These are phyloP conservation scores for Marronus borbonicus DNA, from an alignment of 2,888 invertebrate species.

Conservation along the genomic window DNA sequence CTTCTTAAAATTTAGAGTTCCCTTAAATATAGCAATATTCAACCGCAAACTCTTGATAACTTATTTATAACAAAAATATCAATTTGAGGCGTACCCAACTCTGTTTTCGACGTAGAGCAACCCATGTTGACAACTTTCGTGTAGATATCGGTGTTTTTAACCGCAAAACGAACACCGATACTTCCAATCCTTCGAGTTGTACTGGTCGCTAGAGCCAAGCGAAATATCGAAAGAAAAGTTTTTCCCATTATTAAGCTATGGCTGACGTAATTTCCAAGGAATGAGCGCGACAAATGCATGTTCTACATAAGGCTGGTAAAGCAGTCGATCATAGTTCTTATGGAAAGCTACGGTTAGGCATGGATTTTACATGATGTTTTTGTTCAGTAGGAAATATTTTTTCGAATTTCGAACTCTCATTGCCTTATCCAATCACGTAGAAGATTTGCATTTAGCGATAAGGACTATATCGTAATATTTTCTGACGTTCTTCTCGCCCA, in stretches of 20 bases:
- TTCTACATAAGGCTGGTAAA: constrained; percentile 20
- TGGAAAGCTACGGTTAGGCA: neutral
- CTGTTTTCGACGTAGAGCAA: constrained; percentile 47
- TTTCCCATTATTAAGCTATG: constrained; percentile 33
- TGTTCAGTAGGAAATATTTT: neutral
- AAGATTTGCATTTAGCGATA: constrained; percentile 22
- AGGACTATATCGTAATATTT: neutral
- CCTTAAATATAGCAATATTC: constrained; percentile 13
- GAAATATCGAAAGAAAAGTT: constrained; percentile 36
- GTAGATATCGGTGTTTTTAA: constrained; percentile 16
- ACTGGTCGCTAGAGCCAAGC: neutral
- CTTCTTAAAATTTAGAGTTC: neutral
- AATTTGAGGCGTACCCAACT: constrained; percentile 12
- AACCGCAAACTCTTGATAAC: constrained; percentile 5
- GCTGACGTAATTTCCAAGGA: constrained; percentile 41
- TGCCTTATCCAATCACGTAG: constrained; percentile 35
- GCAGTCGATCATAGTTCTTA: constrained; percentile 30
- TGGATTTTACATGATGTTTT: neutral
- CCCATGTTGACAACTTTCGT: constrained; percentile 44
- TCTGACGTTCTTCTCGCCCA: no score
- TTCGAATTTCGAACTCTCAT: neutral
- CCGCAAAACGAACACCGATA: constrained; percentile 13
- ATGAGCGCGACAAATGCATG: constrained; percentile 35
- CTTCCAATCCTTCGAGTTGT: neutral
- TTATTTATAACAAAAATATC: constrained; percentile 20